A percentile compares a stretch with the other conserved stretches of the same genome.
Conservation (phyloP, 2,888 invertebrate species). For the Tethea ocularis region DNA sequence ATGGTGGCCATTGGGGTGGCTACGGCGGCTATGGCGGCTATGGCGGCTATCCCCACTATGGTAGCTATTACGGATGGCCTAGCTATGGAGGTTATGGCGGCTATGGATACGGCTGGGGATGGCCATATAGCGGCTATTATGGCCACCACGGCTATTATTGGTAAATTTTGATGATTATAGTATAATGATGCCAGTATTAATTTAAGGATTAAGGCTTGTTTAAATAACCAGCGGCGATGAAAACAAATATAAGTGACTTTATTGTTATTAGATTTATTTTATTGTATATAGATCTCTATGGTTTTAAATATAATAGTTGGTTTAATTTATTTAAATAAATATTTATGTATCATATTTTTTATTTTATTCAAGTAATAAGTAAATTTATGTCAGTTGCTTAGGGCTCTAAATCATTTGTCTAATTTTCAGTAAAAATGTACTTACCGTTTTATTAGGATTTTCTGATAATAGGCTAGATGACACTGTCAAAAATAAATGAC, state of each 20-base stretch:
- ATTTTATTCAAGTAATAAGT: too few relatives aligned
- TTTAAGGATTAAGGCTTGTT: slow-evolving; percentile 19
- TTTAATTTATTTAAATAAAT: too few relatives aligned
- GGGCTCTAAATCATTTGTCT: too few relatives aligned
- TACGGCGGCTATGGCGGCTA: slow-evolving; percentile 40
- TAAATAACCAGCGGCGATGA: background rate
- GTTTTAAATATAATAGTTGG: too few relatives aligned
- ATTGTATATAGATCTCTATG: too few relatives aligned
- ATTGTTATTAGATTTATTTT: too few relatives aligned
- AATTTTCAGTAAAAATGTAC: too few relatives aligned
- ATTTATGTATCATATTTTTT: too few relatives aligned
- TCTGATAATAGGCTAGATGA: too few relatives aligned
- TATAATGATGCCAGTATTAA: slow-evolving; percentile 43
- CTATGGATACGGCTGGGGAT: slow-evolving; percentile 31
- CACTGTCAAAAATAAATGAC: too few relatives aligned
- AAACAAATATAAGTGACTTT: background rate
- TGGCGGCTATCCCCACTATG: slow-evolving; percentile 29
- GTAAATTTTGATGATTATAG: slow-evolving; percentile 26
- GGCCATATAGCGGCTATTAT: slow-evolving; percentile 29
- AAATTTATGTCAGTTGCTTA: too few relatives aligned
- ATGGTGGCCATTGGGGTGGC: slow-evolving; percentile 51
- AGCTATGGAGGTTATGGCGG: slow-evolving; percentile 33
- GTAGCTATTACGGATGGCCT: slow-evolving; percentile 17
- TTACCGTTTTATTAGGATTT: too few relatives aligned
- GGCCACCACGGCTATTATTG: slow-evolving; percentile 45